Conservation (phyloP, 1,140 invertebrate genomes). For the silkworm (Bombyx mori) region ASM3026992v2 NC_085112.1:16221001-16221500, state of each 20-base stretch:
- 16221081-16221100: conserved; percentile 1
- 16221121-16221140: conserved; percentile 21
- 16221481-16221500: too few relatives aligned
- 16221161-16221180: conserved; percentile 53
- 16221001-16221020: too few relatives aligned
- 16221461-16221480: too few relatives aligned
- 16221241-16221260: conserved; percentile 55
- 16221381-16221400: too few relatives aligned
- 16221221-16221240: conserved; percentile 71
- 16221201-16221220: conserved; percentile 64
- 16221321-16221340: background rate
- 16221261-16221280: conserved; percentile 39
- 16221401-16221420: background rate
- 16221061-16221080: too few relatives aligned
- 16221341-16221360: too few relatives aligned
- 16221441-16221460: background rate
- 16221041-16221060: too few relatives aligned
- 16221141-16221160: conserved; percentile 56
- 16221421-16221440: background rate
- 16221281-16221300: conserved; percentile 44
- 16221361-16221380: too few relatives aligned
- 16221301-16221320: background rate
- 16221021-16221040: too few relatives aligned
- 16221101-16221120: background rate
- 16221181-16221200: conserved; percentile 68